Conservation (phyloP, 2,113 vertebrate genomes). For the Sander lucioperca region DNA sequence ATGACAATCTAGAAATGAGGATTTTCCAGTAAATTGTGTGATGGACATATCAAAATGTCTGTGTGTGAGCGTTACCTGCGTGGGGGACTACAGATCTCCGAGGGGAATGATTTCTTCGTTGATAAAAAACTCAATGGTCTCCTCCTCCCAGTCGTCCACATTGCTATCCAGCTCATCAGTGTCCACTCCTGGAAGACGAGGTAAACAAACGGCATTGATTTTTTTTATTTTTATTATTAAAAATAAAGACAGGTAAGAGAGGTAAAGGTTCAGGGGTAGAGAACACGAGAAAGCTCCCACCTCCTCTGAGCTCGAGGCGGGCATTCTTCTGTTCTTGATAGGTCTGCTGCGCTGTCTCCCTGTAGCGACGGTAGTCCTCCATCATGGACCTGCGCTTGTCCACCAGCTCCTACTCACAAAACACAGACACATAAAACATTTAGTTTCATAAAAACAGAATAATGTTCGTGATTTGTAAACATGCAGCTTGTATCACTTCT, state of each 20-base stretch:
- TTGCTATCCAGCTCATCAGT: slow-evolving; percentile 97
- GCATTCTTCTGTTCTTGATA: slow-evolving; percentile 91
- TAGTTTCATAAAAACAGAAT: too few relatives aligned
- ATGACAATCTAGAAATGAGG: neutral
- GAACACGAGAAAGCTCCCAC: slow-evolving; percentile 67
- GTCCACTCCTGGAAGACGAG: slow-evolving; percentile 87
- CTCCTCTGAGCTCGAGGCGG: slow-evolving; percentile 94
- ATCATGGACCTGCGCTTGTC: slow-evolving; percentile 96
- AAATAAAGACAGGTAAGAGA: neutral
- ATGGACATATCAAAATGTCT: neutral
- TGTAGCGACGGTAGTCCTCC: slow-evolving; percentile 95
- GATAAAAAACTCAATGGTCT: slow-evolving; percentile 99
- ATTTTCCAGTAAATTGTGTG: neutral
- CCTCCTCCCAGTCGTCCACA: slow-evolving; percentile 98
- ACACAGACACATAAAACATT: neutral
- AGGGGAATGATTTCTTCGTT: slow-evolving; percentile 98
- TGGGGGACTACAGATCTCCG: slow-evolving; percentile 90
- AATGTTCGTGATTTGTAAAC: too few relatives aligned
- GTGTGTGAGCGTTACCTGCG: slow-evolving; percentile 74
- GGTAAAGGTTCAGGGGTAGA: accelerated
- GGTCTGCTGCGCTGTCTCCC: slow-evolving; percentile 87
- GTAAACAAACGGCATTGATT: neutral
- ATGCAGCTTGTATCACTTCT: neutral
- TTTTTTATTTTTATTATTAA: too few relatives aligned
- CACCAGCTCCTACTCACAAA: slow-evolving; percentile 90